Evolutionary conservation across 2,888 invertebrate genomes (phyloP).

Genomic region (Pristionchus arcanus): DNA sequence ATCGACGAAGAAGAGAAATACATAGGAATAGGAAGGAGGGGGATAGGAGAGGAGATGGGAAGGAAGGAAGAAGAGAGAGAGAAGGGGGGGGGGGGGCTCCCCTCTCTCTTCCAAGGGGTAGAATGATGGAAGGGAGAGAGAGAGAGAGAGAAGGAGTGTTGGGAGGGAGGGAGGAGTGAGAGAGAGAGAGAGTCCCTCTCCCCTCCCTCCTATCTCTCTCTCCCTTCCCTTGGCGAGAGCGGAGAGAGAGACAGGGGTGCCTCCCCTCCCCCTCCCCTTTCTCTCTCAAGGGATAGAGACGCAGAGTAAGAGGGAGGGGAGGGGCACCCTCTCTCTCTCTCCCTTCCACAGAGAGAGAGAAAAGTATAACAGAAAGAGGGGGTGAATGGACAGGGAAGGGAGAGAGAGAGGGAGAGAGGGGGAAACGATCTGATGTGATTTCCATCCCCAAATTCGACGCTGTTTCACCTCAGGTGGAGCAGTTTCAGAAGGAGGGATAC

Average conservation of each 20-base stretch:
- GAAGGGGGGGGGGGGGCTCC: slow-evolving; percentile 32
- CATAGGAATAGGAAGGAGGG: slow-evolving; percentile 22
- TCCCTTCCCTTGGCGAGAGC: slow-evolving; percentile 22
- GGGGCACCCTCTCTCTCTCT: slow-evolving; percentile 17
- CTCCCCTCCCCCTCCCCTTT: slow-evolving; percentile 1
- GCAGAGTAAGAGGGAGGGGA: slow-evolving; percentile 26
- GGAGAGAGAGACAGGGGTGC: slow-evolving; percentile 13
- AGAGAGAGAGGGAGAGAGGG: not conserved
- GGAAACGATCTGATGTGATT: slow-evolving; percentile 22
- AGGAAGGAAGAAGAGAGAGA: slow-evolving; percentile 21
- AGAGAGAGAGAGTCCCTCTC: not conserved
- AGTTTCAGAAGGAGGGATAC: not conserved
- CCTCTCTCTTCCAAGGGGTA: slow-evolving; percentile 15
- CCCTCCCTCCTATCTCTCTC: slow-evolving; percentile 24
- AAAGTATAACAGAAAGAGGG: slow-evolving; percentile 47
- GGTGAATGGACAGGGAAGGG: slow-evolving; percentile 20
- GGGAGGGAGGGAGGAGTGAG: not conserved
- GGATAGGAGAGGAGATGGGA: slow-evolving; percentile 1
- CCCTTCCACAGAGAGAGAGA: slow-evolving; percentile 35
- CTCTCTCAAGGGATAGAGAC: slow-evolving; percentile 33
- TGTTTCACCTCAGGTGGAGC: not conserved
- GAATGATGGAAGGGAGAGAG: slow-evolving; percentile 9
- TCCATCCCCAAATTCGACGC: not conserved
- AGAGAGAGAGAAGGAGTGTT: slow-evolving; percentile 38
- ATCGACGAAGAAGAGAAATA: not conserved